phyloP scores from a whole-genome alignment of 2,888 invertebrate genomes.

The Meganola albula region DNA sequence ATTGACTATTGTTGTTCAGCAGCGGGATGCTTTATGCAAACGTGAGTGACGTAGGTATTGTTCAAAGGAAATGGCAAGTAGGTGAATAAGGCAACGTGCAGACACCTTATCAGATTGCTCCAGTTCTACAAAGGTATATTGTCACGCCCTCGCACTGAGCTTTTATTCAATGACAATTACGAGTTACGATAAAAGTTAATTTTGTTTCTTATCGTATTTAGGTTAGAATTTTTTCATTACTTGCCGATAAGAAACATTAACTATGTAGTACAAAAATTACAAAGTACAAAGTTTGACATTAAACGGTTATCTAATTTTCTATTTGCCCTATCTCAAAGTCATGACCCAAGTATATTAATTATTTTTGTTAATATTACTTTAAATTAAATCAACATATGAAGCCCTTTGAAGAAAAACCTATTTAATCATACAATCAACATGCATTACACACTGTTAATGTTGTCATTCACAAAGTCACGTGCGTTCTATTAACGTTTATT shows the following conservation, averaged over 20 bases:
- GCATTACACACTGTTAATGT: conserved; percentile 16
- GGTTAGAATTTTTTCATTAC: no score
- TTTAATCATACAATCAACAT: no score
- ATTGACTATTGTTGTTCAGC: conserved; percentile 23
- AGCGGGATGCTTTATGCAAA: conserved; percentile 24
- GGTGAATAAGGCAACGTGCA: no score
- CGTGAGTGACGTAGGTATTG: conserved; percentile 26
- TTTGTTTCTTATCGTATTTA: conserved; percentile 4
- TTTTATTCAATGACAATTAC: conserved; percentile 18
- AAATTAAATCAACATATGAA: no score
- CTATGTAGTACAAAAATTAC: no score
- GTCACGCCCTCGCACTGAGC: conserved; percentile 16
- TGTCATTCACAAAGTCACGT: conserved; percentile 33
- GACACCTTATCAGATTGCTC: conserved; percentile 35
- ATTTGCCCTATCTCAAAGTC: no score
- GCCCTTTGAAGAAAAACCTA: no score
- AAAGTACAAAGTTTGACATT: no score
- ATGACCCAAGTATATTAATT: no score
- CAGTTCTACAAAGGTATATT: conserved; percentile 27
- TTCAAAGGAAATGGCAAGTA: conserved; percentile 26
- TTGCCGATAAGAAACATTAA: no score
- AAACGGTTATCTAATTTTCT: no score
- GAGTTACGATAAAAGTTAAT: conserved; percentile 16
- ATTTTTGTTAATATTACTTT: no score
- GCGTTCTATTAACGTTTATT: conserved; percentile 29